Evolutionary conservation across 2,888 invertebrate genomes (phyloP).

Genomic region (Lasioglossum zephyrum): DNA sequence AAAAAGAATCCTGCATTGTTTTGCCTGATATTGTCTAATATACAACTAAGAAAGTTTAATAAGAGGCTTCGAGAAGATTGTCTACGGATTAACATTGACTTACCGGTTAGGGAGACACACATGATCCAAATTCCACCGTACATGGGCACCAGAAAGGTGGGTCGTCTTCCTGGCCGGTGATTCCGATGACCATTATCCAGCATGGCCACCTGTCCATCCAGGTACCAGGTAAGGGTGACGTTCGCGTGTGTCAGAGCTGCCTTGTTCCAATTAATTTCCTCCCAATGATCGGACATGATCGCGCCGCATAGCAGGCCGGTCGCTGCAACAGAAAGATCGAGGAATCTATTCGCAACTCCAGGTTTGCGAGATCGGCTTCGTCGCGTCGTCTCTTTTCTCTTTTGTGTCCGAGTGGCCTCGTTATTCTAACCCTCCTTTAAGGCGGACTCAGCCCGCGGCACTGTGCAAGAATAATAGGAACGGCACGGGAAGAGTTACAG

Average conservation of each 20-base stretch:
- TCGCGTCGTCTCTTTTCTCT: not conserved
- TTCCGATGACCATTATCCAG: constrained; percentile 77
- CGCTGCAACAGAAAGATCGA: constrained; percentile 66
- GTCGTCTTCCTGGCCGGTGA: constrained; percentile 67
- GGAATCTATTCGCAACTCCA: not conserved
- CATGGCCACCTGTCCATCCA: constrained; percentile 91
- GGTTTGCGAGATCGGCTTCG: not conserved
- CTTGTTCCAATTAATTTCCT: constrained; percentile 93
- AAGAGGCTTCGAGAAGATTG: not conserved
- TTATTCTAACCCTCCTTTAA: constrained; percentile 9
- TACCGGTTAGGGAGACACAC: constrained; percentile 93
- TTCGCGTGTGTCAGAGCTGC: constrained; percentile 87
- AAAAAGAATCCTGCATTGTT: not conserved
- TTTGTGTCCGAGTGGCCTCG: constrained; percentile 8
- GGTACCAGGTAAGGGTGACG: constrained; percentile 89
- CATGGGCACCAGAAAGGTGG: constrained; percentile 93
- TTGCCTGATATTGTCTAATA: too few relatives aligned
- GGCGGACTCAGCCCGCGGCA: not conserved
- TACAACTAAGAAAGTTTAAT: too few relatives aligned
- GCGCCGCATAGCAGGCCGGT: constrained; percentile 93
- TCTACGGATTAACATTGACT: not conserved
- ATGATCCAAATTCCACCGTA: constrained; percentile 96
- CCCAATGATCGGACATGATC: constrained; percentile 96
- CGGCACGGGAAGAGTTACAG: not conserved
- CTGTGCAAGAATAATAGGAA: not conserved